Percentiles rank a stretch among this genome's conserved stretches.
These are phyloP conservation scores for Drosophila peninsularis DNA, from an alignment of 2,888 invertebrate species.

Conservation along the genomic window DNA sequence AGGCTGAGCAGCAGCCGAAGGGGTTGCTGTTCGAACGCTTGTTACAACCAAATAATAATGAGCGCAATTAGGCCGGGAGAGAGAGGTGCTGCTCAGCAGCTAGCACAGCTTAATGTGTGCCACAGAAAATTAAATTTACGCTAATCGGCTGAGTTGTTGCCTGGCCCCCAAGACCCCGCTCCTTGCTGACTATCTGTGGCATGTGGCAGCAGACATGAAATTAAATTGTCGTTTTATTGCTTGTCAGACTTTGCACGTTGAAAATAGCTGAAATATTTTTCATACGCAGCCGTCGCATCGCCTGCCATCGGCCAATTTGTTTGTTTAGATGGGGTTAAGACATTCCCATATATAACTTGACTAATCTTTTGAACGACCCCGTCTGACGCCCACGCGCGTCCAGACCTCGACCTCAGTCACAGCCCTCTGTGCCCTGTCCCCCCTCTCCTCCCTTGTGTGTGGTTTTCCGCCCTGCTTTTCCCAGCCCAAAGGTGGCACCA, in stretches of 20 bases:
- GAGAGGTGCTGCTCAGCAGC: slow-evolving; percentile 10
- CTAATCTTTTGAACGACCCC: slow-evolving; percentile 56
- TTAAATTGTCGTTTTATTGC: slow-evolving; percentile 79
- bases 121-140: slow-evolving; percentile 75
- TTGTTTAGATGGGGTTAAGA: slow-evolving; percentile 80
- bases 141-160: slow-evolving; percentile 54
- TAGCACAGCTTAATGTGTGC: slow-evolving; percentile 73
- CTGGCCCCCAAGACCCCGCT: neutral
- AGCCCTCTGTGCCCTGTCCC: slow-evolving; percentile 11
- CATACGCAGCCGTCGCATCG: slow-evolving; percentile 53
- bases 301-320: slow-evolving; percentile 63
- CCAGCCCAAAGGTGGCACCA: slow-evolving; percentile 71
- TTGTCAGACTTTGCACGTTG: slow-evolving; percentile 55
- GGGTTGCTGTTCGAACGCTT: slow-evolving; percentile 39
- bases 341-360: slow-evolving; percentile 72
- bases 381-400: slow-evolving; percentile 57
- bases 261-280: slow-evolving; percentile 70
- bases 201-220: slow-evolving; percentile 68
- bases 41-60: slow-evolving; percentile 76
- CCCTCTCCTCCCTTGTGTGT: slow-evolving; percentile 20
- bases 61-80: slow-evolving; percentile 64
- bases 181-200: slow-evolving; percentile 23
- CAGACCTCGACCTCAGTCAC: slow-evolving; percentile 56
- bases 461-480: slow-evolving; percentile 54
- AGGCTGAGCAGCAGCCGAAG: slow-evolving; percentile 2